Percentiles rank a stretch among this genome's conserved stretches.
These are phyloP conservation scores for Sesia apiformis DNA, from an alignment of 2,888 invertebrate genomes.

Conservation along the genomic window DNA sequence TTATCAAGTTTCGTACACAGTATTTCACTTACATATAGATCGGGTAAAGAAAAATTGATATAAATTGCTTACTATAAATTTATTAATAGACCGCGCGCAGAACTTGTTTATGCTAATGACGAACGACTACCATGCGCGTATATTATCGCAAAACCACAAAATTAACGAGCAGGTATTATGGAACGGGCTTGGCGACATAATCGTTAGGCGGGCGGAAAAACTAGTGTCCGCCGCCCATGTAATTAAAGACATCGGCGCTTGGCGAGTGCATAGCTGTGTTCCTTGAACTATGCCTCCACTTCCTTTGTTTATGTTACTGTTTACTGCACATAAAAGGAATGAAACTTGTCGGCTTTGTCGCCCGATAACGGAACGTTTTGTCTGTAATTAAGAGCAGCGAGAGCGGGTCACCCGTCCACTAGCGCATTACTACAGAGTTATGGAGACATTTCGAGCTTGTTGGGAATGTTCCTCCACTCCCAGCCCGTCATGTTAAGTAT, in stretches of 20 bases:
- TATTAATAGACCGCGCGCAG: too few relatives aligned
- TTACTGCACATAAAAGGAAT: slow-evolving; percentile 53
- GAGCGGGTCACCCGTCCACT: slow-evolving; percentile 44
- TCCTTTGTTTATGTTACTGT: slow-evolving; percentile 56
- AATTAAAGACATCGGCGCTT: slow-evolving; percentile 29
- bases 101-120: too few relatives aligned
- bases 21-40: too few relatives aligned
- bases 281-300: slow-evolving; percentile 24
- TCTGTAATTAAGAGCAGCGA: slow-evolving; percentile 63
- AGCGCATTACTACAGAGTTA: slow-evolving; percentile 48
- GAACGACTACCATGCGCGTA: too few relatives aligned
- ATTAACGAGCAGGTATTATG: background rate
- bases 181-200: slow-evolving; percentile 1
- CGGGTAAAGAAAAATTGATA: too few relatives aligned
- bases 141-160: too few relatives aligned
- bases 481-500: slow-evolving; percentile 43
- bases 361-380: slow-evolving; percentile 64
- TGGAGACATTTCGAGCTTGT: slow-evolving; percentile 51
- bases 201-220: slow-evolving; percentile 28
- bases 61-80: too few relatives aligned
- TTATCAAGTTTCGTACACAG: background rate
- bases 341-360: slow-evolving; percentile 41
- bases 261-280: slow-evolving; percentile 41
- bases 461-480: slow-evolving; percentile 40
- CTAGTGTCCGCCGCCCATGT: slow-evolving; percentile 13